A percentile compares a stretch with the other conserved stretches of the same genome.
phyloP scores from a whole-genome alignment of 2,888 invertebrate species.

The Drosophila formosana region DNA sequence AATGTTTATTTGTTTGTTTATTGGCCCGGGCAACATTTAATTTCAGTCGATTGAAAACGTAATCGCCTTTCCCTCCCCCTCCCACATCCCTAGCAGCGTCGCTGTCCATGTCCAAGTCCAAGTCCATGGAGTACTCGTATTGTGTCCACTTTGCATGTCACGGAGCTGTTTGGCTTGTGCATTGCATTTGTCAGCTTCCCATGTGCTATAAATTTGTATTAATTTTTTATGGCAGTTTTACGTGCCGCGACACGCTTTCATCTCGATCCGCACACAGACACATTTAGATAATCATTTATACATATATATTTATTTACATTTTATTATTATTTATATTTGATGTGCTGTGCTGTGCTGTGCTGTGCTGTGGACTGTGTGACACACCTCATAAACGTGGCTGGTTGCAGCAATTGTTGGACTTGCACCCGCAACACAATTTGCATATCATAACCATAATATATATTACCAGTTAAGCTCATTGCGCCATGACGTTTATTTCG shows the following conservation, averaged over 20 bases:
- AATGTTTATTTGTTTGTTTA: conserved; percentile 61
- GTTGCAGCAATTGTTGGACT: conserved; percentile 29
- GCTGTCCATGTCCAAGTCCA: not conserved
- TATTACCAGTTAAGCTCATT: conserved; percentile 44
- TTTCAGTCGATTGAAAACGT: conserved; percentile 28
- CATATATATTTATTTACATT: conserved; percentile 6
- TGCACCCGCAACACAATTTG: conserved; percentile 44
- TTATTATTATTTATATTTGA: conserved; percentile 18
- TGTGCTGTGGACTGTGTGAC: conserved; percentile 28
- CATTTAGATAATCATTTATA: conserved; percentile 14
- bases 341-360: conserved; percentile 19
- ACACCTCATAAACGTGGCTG: conserved; percentile 36
- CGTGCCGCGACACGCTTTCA: conserved; percentile 48
- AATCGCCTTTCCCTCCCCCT: not conserved
- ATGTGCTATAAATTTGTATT: conserved; percentile 54
- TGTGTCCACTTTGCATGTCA: conserved; percentile 61
- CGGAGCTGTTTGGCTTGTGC: conserved; percentile 36
- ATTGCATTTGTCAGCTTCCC: conserved; percentile 53
- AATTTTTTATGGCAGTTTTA: conserved; percentile 59
- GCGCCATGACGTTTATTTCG: conserved; percentile 59
- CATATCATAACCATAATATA: conserved; percentile 51
- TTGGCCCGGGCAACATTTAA: conserved; percentile 40
- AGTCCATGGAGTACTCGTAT: conserved; percentile 10
- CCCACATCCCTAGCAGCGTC: not conserved
- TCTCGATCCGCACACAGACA: conserved; percentile 33